Evolutionary conservation across 2,113 vertebrate genomes (phyloP), one percentile per base, ranked within the genome.

Genomic region (Lanius collurio): DNA sequence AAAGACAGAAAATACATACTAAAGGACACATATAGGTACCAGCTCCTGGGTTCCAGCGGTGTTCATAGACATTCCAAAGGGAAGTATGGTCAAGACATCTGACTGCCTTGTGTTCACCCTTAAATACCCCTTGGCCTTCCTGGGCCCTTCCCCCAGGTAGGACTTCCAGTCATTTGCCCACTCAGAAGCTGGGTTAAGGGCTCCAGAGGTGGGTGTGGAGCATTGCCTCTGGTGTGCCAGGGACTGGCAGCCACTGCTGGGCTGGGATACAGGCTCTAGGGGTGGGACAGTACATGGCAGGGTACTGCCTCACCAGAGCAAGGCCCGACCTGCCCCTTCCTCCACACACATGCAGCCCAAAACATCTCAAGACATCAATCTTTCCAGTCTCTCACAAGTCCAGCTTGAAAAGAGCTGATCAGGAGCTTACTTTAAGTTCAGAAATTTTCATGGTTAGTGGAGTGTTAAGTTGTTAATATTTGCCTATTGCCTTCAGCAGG

Each of bases 391-490:
- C 55, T 53, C 55, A 46, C 23, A 53, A 53, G 69, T 44, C 27
- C 62, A 59, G 49, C 42, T 55, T 33, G 37, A 75, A 24, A 91
- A 79, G 46, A 85, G 69, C 55, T 65, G 39, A 75, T 68, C 22
- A 31, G 33, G 11, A 55, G 13, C n/a, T 71, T 56, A 75, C 26
- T 82, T 82, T 35, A 85, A 80, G 30, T 73, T 91, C 55, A 83
- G 30, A 77, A 33, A 70, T 63, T 46, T 60, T 83, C 85, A 86
- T 88, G 47, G 46, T 79, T 65, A 70, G 46, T 11, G 16, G 37
- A 91, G 37, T 49, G 31, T 46, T 63, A 83, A 83, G 50, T 55
- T 83, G 82, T 70, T 90, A 94, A 80, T 90, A 86, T 88, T 90
- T 93, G 62, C 85, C 75, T 56, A 70, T 37, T 55, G 64, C 42